A percentile compares a stretch with the other conserved stretches of the same genome.
Conservation (phyloP, 2,113 vertebrate genomes). For the Eretmochelys imbricata region DNA sequence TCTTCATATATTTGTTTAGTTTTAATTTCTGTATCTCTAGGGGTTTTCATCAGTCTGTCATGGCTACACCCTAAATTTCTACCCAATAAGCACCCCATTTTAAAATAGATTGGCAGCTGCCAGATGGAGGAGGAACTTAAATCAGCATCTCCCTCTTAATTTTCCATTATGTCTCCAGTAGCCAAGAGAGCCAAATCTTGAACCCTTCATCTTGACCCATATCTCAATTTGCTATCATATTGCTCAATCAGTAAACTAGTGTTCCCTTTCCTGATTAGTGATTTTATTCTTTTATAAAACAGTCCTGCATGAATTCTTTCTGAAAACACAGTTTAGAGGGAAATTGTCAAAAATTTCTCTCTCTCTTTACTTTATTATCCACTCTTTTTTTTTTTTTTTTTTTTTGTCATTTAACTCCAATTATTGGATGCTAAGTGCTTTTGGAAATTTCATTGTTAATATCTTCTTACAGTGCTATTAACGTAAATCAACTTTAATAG, state of each 20-base stretch:
- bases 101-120: background rate
- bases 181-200: background rate
- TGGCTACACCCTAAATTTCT: background rate
- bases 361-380: slow-evolving; percentile 78
- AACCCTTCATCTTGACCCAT: background rate
- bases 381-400: slow-evolving; percentile 86
- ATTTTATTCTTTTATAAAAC: slow-evolving; percentile 66
- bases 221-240: background rate
- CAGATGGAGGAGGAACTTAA: background rate
- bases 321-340: slow-evolving; percentile 78
- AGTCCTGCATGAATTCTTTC: slow-evolving; percentile 59
- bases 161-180: background rate
- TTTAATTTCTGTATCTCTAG: background rate
- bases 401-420: slow-evolving; percentile 89
- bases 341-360: slow-evolving; percentile 81
- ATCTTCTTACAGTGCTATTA: slow-evolving; percentile 89
- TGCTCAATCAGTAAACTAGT: slow-evolving; percentile 3
- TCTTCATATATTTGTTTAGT: background rate
- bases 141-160: background rate
- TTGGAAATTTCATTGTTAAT: slow-evolving; percentile 90
- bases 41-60: background rate
- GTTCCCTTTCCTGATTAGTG: slow-evolving; percentile 33
- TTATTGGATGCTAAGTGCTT: slow-evolving; percentile 90
- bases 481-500: slow-evolving; percentile 90
- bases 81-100: background rate